phyloP scores from a whole-genome alignment of 2,113 vertebrate species.

The Seriola quinqueradiata region DNA sequence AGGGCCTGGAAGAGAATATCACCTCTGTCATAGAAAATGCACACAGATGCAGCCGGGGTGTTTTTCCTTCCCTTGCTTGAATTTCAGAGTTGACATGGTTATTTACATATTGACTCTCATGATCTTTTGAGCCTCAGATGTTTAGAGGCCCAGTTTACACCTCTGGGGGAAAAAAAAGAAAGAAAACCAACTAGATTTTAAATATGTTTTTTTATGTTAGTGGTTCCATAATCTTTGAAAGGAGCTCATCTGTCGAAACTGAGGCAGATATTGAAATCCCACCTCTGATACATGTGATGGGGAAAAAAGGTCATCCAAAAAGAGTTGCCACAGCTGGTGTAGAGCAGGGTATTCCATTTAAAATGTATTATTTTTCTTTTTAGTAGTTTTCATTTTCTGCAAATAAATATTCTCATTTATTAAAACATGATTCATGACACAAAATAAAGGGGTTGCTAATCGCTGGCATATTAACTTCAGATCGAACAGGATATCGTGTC shows the following conservation, averaged over 20 bases:
- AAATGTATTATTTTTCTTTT: no score
- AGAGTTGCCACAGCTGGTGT: not conserved
- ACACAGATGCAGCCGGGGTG: constrained; percentile 18
- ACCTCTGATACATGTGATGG: not conserved
- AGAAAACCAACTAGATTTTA: not conserved
- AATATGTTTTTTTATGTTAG: not conserved
- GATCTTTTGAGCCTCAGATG: constrained; percentile 5
- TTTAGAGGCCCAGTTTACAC: constrained; percentile 13
- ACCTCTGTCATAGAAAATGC: constrained; percentile 27
- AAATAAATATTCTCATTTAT: not conserved
- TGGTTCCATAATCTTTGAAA: not conserved
- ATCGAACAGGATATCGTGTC: not conserved
- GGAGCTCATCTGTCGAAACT: not conserved
- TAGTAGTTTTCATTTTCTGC: not conserved
- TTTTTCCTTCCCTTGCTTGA: constrained; percentile 15
- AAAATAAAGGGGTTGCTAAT: not conserved
- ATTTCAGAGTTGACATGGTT: not conserved
- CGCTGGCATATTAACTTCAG: not conserved
- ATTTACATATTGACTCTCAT: constrained; percentile 18
- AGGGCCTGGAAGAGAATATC: constrained; percentile 30
- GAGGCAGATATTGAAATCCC: not conserved
- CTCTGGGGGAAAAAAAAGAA: not conserved
- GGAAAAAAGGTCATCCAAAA: no score
- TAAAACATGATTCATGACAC: not conserved
- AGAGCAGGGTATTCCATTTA: not conserved